A percentile compares a stretch with the other conserved stretches of the same genome.
phyloP scores from a whole-genome alignment of 2,797 vertebrate genomes.

The Siniperca obscura region DNA sequence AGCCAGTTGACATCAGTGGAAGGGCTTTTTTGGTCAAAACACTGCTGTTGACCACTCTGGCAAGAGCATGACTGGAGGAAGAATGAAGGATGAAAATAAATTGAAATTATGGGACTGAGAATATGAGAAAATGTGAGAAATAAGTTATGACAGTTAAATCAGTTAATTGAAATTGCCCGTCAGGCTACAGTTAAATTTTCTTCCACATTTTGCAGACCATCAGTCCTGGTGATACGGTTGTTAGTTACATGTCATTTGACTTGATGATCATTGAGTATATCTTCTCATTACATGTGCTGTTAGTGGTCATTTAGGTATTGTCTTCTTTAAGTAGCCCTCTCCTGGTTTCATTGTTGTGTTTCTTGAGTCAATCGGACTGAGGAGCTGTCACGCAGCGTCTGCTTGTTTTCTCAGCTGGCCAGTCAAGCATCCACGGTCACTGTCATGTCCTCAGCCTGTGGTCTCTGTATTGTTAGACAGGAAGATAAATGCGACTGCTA shows the following conservation, averaged over 20 bases:
- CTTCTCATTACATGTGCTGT: constrained; percentile 1
- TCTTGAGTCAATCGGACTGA: neutral
- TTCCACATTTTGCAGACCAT: neutral
- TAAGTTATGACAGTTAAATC: neutral
- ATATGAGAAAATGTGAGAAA: neutral
- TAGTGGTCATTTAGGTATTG: neutral
- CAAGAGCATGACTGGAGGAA: neutral
- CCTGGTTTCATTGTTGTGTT: constrained; percentile 15
- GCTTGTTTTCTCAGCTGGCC: constrained; percentile 61
- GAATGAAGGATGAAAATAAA: neutral
- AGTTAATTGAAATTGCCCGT: neutral
- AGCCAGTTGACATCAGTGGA: constrained; percentile 6
- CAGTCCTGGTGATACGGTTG: neutral
- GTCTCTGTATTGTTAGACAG: constrained; percentile 67
- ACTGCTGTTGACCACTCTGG: neutral
- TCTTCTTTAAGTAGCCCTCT: constrained; percentile 16
- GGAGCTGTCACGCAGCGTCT: constrained; percentile 14
- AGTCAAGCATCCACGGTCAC: constrained; percentile 43
- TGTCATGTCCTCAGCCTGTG: constrained; percentile 54
- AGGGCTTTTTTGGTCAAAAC: neutral
- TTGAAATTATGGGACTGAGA: neutral
- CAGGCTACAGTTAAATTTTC: neutral
- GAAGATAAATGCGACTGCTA: constrained; percentile 77
- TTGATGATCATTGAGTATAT: neutral
- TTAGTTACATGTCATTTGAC: neutral